phyloP scores from a whole-genome alignment of 2,888 invertebrate genomes.

The Timandra comae region DNA sequence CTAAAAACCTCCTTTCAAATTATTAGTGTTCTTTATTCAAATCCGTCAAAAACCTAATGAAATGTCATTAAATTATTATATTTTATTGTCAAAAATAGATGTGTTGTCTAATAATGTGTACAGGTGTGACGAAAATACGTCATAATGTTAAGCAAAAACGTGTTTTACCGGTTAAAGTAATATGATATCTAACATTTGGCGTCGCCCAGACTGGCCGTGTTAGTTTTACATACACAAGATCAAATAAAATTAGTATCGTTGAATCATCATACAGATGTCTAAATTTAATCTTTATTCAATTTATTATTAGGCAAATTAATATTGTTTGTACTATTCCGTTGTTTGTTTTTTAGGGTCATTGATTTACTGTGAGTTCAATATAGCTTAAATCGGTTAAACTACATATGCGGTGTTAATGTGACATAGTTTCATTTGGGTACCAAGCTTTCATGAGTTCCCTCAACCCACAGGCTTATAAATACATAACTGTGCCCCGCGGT shows the following conservation, averaged over 20 bases:
- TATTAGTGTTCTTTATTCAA: too few relatives aligned
- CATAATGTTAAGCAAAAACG: conserved; percentile 22
- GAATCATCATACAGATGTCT: conserved; percentile 12
- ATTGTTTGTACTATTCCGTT: conserved; percentile 10
- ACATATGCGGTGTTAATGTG: too few relatives aligned
- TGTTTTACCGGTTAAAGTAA: conserved; percentile 19
- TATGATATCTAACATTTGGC: conserved; percentile 23
- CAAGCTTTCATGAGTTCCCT: too few relatives aligned
- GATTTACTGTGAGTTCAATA: conserved; percentile 10
- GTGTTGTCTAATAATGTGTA: conserved; percentile 22
- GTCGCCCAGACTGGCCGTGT: conserved; percentile 19
- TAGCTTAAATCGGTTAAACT: too few relatives aligned
- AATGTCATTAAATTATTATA: not conserved
- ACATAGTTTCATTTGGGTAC: too few relatives aligned
- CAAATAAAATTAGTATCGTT: conserved; percentile 3
- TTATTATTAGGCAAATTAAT: conserved; percentile 12
- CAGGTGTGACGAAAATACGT: conserved; percentile 28
- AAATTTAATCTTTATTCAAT: conserved; percentile 3
- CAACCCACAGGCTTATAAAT: too few relatives aligned
- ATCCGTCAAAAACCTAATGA: too few relatives aligned
- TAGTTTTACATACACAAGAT: conserved; percentile 7
- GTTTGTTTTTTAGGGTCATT: conserved; percentile 3
- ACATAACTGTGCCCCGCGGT: too few relatives aligned
- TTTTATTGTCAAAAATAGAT: conserved; percentile 4
- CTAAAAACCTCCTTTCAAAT: too few relatives aligned